Base-by-base conservation (phyloP, 1,140 invertebrate genomes). In the Drosophila kanapiae region DNA sequence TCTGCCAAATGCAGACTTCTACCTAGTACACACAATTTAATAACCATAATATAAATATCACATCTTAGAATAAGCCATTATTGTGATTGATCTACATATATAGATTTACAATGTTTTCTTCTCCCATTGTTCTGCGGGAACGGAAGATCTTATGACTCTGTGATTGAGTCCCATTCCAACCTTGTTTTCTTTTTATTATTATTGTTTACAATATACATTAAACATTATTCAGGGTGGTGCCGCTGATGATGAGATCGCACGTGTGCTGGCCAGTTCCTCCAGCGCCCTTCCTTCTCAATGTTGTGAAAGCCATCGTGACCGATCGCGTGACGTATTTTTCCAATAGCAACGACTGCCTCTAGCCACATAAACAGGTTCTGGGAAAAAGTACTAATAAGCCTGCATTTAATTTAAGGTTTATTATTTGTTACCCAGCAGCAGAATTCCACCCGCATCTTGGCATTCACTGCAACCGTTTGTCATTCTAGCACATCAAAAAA, bases 301-400 rank as follows among this genome's bases (percentile, higher is more conserved):
- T 53, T 49, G 47, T 76, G 70, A 38, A 57, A 82, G 7, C 75
- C 75, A 63, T 79, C 70, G 45, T 79, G 75, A n/a, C 37, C 63
- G 16, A 49, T 40, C 2, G 45, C 61, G 11, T 74, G 68, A 9
- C 63, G 72, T 6, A 40, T 6, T 51, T 23, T 54, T n/a, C 16
- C 37, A 8, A 38, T 27, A 10, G 10, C 16, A 6, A 11, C 2
- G 3, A 42, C 11, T 16, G 48, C 4, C 9, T 47, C 23, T 0
- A 58, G 11, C 1, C 47, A 35, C 9, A 67, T 18, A 13, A 38
- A n/a, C 16, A 65, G 38, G 16, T 38, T 33, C 27, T 35, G 53
- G 18, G 18, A 11, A 56, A 53, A 27, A 33, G 14, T 18, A 6
- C 11, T 35, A 11, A 38, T n/a, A 6, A 48, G 10, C 18, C 38